A percentile compares a stretch with the other conserved stretches of the same genome.
phyloP scores from a whole-genome alignment of 2,797 vertebrate species.

The Peromyscus nudipes region DNA sequence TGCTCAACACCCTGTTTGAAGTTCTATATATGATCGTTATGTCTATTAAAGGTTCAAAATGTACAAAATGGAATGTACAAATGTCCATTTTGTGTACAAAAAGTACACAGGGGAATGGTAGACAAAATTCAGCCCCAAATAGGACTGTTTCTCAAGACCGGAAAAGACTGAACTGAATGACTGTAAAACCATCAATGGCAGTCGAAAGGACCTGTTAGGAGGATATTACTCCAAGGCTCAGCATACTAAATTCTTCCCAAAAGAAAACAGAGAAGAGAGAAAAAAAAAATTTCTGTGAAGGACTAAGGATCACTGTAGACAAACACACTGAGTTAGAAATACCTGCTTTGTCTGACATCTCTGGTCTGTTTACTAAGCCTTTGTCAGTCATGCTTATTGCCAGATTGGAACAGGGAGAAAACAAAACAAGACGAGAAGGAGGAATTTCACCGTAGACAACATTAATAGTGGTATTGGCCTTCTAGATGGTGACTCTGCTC shows the following conservation, averaged over 20 bases:
- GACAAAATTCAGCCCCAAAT: conserved; percentile 64
- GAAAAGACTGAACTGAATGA: conserved; percentile 49
- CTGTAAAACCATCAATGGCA: conserved; percentile 65
- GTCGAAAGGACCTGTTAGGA: conserved; percentile 33
- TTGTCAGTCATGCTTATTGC: conserved; percentile 44
- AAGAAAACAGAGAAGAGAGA: conserved; percentile 46
- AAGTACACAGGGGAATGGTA: neutral
- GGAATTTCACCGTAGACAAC: conserved; percentile 9
- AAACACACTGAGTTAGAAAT: conserved; percentile 40
- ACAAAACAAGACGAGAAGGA: conserved; percentile 55
- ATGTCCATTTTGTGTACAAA: neutral
- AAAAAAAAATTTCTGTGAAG: neutral
- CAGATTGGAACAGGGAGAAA: conserved; percentile 32
- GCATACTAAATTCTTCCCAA: conserved; percentile 39
- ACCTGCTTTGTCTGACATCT: conserved; percentile 21
- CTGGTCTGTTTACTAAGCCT: conserved; percentile 55
- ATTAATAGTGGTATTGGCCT: neutral
- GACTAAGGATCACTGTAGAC: neutral
- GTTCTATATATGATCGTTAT: conserved; percentile 20
- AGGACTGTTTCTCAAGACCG: conserved; percentile 76
- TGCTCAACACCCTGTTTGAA: neutral
- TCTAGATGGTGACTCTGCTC: conserved; percentile 24
- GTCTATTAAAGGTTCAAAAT: conserved; percentile 72
- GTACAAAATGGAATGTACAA: neutral
- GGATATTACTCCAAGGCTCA: neutral